Evolutionary conservation across 2,888 invertebrate genomes (phyloP).

Genomic region (Aelia acuminata): DNA sequence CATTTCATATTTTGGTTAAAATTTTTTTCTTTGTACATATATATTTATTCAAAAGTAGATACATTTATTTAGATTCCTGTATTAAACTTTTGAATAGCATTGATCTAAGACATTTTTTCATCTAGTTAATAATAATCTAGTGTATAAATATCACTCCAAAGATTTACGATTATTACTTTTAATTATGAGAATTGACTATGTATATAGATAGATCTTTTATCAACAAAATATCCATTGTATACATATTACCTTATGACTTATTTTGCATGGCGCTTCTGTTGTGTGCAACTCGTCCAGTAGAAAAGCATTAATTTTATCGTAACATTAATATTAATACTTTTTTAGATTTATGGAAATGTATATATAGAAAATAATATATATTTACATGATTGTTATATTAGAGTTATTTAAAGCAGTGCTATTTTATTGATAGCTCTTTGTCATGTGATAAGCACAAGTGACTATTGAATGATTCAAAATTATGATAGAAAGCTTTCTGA

Average conservation of each 20-base stretch:
- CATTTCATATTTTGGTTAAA: background rate
- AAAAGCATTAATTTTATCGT: constrained; percentile 58
- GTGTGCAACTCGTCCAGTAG: constrained; percentile 65
- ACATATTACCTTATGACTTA: constrained; percentile 59
- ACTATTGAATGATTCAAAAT: constrained; percentile 63
- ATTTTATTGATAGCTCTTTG: constrained; percentile 64
- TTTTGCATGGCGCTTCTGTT: constrained; percentile 64
- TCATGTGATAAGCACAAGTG: constrained; percentile 64
- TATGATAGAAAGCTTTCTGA: constrained; percentile 64
- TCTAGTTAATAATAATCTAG: constrained; percentile 15
- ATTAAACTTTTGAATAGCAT: background rate
- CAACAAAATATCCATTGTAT: constrained; percentile 56
- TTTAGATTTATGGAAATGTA: constrained; percentile 58
- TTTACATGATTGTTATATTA: constrained; percentile 63
- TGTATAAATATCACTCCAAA: constrained; percentile 37
- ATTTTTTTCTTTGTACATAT: constrained; percentile 3
- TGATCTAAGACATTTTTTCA: constrained; percentile 31
- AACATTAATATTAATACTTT: constrained; percentile 51
- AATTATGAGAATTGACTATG: constrained; percentile 62
- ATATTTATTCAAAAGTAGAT: constrained; percentile 31
- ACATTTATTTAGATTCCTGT: constrained; percentile 5
- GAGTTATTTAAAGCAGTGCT: constrained; percentile 62
- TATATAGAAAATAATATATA: constrained; percentile 62
- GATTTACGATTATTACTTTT: constrained; percentile 45
- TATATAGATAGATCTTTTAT: constrained; percentile 60